These are phyloP conservation scores for Calosoma granatense DNA, from an alignment of 1,140 invertebrate species.

Conservation along the genomic window DNA sequence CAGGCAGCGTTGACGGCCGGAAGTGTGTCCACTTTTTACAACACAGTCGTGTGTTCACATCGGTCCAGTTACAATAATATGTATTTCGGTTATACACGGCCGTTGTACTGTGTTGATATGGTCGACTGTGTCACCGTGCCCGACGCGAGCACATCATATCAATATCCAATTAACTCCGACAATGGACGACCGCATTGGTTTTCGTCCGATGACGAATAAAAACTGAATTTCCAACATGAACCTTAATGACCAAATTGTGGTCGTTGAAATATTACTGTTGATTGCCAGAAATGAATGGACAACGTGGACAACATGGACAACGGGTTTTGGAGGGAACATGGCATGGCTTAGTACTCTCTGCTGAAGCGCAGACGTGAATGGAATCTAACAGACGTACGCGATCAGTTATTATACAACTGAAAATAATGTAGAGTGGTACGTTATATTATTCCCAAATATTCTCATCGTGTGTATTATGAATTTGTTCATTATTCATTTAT, in stretches of 20 bases:
- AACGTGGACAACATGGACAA: no score
- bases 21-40: conserved; percentile 6
- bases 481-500: no score
- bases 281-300: neutral
- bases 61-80: neutral
- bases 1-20: conserved; percentile 5
- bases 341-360: no score
- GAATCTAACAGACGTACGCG: no score
- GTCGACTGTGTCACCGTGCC: neutral
- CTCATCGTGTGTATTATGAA: no score
- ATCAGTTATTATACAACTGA: no score
- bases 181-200: conserved; percentile 3
- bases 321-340: no score
- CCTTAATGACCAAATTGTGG: conserved; percentile 6
- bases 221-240: conserved; percentile 1
- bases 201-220: neutral
- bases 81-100: no score
- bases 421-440: no score
- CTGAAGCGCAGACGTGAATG: no score
- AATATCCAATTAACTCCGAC: conserved; percentile 5
- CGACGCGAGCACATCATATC: conserved; percentile 4
- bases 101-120: neutral
- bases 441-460: no score
- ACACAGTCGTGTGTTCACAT: neutral
- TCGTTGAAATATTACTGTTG: neutral